These are phyloP conservation scores for Burhinus oedicnemus DNA, from an alignment of 2,113 vertebrate genomes.

Conservation along the genomic window DNA sequence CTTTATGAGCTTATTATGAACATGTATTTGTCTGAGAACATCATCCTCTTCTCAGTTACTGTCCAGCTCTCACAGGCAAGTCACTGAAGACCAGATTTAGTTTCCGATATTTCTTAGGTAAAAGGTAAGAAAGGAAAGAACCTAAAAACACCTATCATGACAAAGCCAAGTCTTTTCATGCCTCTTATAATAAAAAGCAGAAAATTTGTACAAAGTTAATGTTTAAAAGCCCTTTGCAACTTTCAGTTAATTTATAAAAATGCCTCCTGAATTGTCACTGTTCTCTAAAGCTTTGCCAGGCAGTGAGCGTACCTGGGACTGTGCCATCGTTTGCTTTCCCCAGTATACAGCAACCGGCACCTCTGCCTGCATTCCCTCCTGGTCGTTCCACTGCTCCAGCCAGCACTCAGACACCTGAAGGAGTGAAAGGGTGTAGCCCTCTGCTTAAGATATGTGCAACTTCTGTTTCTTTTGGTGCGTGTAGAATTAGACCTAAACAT, in stretches of 20 bases:
- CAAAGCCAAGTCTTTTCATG: not conserved
- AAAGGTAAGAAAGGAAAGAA: not conserved
- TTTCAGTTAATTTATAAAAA: not conserved
- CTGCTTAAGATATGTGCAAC: not conserved
- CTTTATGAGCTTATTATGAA: not conserved
- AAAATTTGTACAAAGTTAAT: not conserved
- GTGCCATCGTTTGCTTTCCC: not conserved
- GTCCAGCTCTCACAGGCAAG: not conserved
- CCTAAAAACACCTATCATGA: not conserved
- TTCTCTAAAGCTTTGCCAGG: not conserved
- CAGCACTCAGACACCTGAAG: fast-evolving
- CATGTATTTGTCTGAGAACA: not conserved
- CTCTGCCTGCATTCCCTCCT: not conserved
- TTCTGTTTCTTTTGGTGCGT: not conserved
- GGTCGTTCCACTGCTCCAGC: not conserved
- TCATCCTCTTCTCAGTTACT: not conserved
- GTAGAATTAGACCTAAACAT: not conserved
- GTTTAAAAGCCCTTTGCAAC: not conserved
- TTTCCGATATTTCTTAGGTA: not conserved
- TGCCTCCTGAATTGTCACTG: not conserved
- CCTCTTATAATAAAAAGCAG: not conserved
- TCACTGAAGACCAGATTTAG: not conserved
- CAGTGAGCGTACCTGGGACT: too few relatives aligned
- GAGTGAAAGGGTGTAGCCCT: not conserved
- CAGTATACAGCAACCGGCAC: too few relatives aligned